Percentiles rank a stretch among this genome's conserved stretches.
phyloP scores from a whole-genome alignment of 1,140 invertebrate species.

The Ceratosolen solmsi region DNA sequence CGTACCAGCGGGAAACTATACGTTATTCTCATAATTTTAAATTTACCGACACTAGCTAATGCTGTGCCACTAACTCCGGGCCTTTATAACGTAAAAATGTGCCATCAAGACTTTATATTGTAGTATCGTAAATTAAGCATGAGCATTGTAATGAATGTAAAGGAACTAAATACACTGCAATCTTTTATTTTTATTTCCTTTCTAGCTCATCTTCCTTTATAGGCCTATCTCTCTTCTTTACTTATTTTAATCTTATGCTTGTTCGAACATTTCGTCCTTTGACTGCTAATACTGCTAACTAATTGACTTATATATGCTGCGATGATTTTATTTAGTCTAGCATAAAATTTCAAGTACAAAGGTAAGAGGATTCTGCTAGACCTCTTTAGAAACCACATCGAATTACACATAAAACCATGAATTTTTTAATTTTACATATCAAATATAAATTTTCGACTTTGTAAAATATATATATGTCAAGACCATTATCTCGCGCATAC shows the following conservation, averaged over 20 bases:
- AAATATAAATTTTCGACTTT: too few species aligned
- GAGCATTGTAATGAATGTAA: not conserved
- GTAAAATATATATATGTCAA: too few species aligned
- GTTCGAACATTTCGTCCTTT: not conserved
- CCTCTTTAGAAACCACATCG: too few species aligned
- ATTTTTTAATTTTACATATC: too few species aligned
- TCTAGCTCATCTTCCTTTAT: not conserved
- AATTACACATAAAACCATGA: too few species aligned
- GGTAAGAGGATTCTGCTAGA: not conserved
- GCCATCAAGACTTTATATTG: not conserved
- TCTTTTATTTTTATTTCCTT: not conserved
- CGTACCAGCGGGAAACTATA: constrained; percentile 60
- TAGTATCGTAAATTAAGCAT: constrained; percentile 25
- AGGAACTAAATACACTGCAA: not conserved
- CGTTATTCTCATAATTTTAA: constrained; percentile 67
- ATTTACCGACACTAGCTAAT: constrained; percentile 56
- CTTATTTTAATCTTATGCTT: not conserved
- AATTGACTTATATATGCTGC: not conserved
- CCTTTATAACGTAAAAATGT: not conserved
- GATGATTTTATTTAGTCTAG: not conserved
- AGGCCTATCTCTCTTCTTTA: not conserved
- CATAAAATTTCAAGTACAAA: not conserved
- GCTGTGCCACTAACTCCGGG: not conserved
- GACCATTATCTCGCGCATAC: too few species aligned
- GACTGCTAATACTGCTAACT: not conserved